phyloP scores from a whole-genome alignment of 92 coral and sea anemone species.

The Paramuricea clavata region DNA sequence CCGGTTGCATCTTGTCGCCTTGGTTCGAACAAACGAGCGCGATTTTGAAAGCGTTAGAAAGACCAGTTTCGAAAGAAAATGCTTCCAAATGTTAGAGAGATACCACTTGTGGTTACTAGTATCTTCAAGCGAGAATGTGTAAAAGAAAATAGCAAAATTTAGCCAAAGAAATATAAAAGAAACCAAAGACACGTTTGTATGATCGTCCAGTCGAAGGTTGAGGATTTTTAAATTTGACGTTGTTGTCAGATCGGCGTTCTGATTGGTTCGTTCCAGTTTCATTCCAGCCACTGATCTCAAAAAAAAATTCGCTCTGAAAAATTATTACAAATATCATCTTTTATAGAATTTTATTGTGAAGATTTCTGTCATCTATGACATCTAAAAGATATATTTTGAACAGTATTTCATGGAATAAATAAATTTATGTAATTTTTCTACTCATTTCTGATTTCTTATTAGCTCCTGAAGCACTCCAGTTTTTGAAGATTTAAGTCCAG shows the following conservation, averaged over 20 bases:
- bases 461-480: not conserved
- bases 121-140: not conserved
- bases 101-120: not conserved
- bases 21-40: not conserved
- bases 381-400: no score
- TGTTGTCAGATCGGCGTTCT: conserved; percentile 2
- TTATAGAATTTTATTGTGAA: no score
- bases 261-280: conserved; percentile 26
- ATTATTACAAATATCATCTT: no score
- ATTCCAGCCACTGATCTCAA: not conserved
- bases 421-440: no score
- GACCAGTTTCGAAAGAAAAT: not conserved
- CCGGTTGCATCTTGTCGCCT: conserved; percentile 20
- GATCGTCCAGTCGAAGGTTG: not conserved
- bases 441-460: no score
- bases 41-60: not conserved
- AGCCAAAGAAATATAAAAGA: not conserved
- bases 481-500: not conserved
- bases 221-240: conserved; percentile 21
- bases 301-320: not conserved
- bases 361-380: not conserved
- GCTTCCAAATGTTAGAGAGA: not conserved
- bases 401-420: not conserved
- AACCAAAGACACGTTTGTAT: not conserved
- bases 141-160: not conserved